Percentiles rank a stretch among this genome's conserved stretches.
phyloP scores from a whole-genome alignment of 64 coral and sea anemone species.

The Dendrophyllia cribrosa region DNA sequence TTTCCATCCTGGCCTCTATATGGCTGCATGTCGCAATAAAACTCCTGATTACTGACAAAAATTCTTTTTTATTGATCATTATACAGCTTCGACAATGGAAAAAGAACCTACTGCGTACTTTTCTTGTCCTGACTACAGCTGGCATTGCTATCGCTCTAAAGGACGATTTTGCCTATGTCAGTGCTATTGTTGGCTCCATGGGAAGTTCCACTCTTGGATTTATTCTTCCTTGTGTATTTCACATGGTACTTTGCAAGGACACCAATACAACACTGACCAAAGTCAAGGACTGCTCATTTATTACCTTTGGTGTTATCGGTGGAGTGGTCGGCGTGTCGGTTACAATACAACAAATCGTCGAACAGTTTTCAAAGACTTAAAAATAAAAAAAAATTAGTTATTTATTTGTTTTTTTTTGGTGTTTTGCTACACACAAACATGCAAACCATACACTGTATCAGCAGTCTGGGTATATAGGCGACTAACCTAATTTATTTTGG shows the following conservation, averaged over 20 bases:
- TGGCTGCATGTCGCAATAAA: too few species aligned
- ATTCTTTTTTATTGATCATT: not conserved
- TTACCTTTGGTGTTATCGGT: conserved; percentile 76
- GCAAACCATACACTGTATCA: too few species aligned
- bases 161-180: conserved; percentile 86
- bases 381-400: not conserved
- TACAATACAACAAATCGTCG: conserved; percentile 45
- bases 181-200: conserved; percentile 82
- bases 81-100: conserved; percentile 72
- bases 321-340: conserved; percentile 59
- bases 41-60: too few species aligned
- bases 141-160: conserved; percentile 80
- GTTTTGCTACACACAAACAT: too few species aligned
- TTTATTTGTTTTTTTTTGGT: too few species aligned
- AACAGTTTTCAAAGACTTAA: conserved; percentile 52
- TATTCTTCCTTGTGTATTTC: conserved; percentile 85
- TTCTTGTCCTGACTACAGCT: conserved; percentile 76
- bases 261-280: conserved; percentile 25
- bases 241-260: conserved; percentile 58
- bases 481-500: too few species aligned
- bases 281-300: conserved; percentile 73
- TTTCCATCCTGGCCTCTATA: too few species aligned
- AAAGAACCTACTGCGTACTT: conserved; percentile 71
- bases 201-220: conserved; percentile 77
- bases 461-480: too few species aligned